A percentile compares a stretch with the other conserved stretches of the same genome.
phyloP scores from a whole-genome alignment of 37 sponge, comb jelly and placozoan genomes.

The Cliona cf. orientalis region DNA sequence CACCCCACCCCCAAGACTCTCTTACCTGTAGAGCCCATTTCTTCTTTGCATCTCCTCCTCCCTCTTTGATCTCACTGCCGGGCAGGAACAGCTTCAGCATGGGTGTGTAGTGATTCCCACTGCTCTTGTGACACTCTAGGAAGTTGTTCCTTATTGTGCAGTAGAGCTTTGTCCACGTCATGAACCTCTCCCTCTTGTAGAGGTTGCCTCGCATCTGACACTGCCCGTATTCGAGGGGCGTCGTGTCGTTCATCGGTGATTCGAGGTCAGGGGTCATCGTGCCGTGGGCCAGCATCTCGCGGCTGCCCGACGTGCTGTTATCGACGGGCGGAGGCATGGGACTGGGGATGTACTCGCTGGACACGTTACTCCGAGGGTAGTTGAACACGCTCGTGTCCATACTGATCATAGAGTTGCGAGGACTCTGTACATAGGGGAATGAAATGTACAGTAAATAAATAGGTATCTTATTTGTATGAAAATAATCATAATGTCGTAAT shows the following conservation, averaged over 20 bases:
- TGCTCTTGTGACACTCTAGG: slow-evolving; percentile 68
- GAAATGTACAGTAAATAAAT: no score
- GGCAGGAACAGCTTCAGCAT: slow-evolving; percentile 62
- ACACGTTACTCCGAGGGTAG: slow-evolving; percentile 13
- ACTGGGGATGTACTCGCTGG: no score
- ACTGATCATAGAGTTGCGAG: slow-evolving; percentile 20
- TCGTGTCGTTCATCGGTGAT: no score
- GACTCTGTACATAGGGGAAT: slow-evolving; percentile 11
- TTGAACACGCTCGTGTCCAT: background rate
- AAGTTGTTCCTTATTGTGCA: slow-evolving; percentile 67
- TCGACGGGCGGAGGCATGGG: no score
- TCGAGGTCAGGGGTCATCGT: background rate
- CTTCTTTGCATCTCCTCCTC: slow-evolving; percentile 42
- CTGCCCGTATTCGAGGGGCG: slow-evolving; percentile 40
- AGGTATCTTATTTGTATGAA: background rate
- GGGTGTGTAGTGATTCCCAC: background rate
- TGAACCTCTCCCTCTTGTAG: slow-evolving; percentile 53
- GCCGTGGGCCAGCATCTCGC: background rate
- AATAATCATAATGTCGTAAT: background rate
- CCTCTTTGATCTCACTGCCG: slow-evolving; percentile 31
- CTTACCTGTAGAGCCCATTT: slow-evolving; percentile 51
- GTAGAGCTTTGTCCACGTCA: slow-evolving; percentile 52
- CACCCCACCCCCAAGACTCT: background rate
- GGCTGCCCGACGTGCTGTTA: no score
- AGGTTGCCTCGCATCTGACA: slow-evolving; percentile 50